phyloP scores from a whole-genome alignment of 2,113 vertebrate genomes.

The Pitta sordida region DNA sequence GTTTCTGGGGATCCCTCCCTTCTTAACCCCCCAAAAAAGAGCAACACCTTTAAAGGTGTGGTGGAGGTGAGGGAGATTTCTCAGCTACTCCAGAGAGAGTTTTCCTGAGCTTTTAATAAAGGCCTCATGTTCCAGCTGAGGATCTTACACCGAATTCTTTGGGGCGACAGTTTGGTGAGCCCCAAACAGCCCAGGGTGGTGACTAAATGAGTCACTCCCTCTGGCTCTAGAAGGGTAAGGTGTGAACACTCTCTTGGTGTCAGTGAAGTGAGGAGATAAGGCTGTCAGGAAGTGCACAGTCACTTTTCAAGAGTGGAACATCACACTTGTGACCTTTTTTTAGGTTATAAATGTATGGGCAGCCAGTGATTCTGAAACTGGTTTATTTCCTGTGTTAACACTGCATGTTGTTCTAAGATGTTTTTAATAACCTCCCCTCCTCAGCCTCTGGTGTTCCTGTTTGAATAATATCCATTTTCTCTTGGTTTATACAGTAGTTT shows the following conservation, averaged over 20 bases:
- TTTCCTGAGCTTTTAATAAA: background rate
- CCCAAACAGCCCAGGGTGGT: background rate
- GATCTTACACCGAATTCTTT: background rate
- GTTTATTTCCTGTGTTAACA: constrained; percentile 46
- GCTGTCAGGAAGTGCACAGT: constrained; percentile 42
- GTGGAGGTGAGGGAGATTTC: too few relatives aligned
- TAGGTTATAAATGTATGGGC: background rate
- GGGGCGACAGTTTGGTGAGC: too few relatives aligned
- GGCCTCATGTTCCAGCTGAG: background rate
- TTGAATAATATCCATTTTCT: background rate
- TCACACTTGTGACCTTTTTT: background rate
- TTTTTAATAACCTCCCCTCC: background rate
- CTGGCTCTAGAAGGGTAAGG: background rate
- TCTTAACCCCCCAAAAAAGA: background rate
- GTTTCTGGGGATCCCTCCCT: background rate
- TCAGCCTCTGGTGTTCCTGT: background rate
- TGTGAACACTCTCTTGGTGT: background rate
- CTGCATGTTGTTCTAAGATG: background rate
- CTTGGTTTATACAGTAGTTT: background rate
- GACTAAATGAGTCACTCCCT: background rate
- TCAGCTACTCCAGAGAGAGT: background rate
- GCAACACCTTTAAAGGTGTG: background rate
- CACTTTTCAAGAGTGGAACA: constrained; percentile 46
- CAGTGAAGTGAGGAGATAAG: background rate
- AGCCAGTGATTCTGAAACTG: constrained; percentile 56